Base-by-base conservation (phyloP, 1,140 invertebrate species). In the Cylas formicarius region DNA sequence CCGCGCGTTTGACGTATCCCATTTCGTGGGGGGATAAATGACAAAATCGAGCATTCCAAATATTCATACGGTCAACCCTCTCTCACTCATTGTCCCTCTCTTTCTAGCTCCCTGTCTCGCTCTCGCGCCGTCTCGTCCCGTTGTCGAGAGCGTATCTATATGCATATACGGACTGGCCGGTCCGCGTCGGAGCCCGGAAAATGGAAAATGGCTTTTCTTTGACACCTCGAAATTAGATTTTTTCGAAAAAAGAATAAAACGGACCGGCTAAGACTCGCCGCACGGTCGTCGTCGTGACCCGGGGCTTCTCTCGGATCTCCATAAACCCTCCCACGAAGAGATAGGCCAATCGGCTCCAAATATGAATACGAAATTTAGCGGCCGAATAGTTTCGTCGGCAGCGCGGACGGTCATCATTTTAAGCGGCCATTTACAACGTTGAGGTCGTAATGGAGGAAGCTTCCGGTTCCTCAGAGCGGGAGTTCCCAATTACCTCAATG, bases 151-250 rank as follows among this genome's bases (percentile, higher is more conserved):
- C 48, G 28, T 47, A 62, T 62, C 55, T 61, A 52, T 60, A 60
- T 62, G 57, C 57, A 63, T 60, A 63, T 60, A 61, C 35, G 37
- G 57, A 63, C 53, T 58, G 60, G 58, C 55, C 55, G 55, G 40
- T 42, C 45, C 40, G 51, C 46, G 23, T 22, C 9, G 18, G 22
- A 31, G 23, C 19, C 38, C 38, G 32, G 56, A 58, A 57, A 61
- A 62, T 58, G 59, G 61, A 60, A 63, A 63, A 66, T 63, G 60
- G 61, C 62, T 65, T 65, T 65, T 64, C 64, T 66, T 65, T 65
- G 64, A 66, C 64, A 65, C 64, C 61, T 64, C 56, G 56, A 64
- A 66, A 66, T 66, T 66, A 66, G 62, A 66, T 66, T 66, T 65
- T 64, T 62, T 60, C 53, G 39, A 35, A 32, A 61, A 59, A 52